phyloP scores from a whole-genome alignment of 2,797 vertebrate genomes.

The Notolepis coatsorum region DNA sequence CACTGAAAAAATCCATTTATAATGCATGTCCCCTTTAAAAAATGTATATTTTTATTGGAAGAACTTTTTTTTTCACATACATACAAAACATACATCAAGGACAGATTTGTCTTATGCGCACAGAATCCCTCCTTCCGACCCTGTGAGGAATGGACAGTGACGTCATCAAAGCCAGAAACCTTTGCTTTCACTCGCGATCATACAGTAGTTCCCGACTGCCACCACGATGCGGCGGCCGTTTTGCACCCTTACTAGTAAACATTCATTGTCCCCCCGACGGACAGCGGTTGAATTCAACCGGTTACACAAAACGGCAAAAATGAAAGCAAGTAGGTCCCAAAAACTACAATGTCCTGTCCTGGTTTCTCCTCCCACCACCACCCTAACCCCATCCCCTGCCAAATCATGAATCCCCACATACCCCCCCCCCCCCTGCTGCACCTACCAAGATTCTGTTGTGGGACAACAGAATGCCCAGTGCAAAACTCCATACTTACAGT shows the following conservation, averaged over 20 bases:
- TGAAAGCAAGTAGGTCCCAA: background rate
- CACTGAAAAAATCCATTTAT: too few species aligned
- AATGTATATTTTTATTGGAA: too few species aligned
- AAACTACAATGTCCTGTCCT: background rate
- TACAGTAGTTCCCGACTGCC: conserved; percentile 27
- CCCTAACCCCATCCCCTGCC: background rate
- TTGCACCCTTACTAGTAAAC: conserved; percentile 5
- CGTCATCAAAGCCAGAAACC: background rate
- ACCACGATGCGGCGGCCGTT: conserved; percentile 11
- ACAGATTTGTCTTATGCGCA: conserved; percentile 6
- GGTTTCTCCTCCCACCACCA: background rate
- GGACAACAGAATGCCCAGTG: too few species aligned
- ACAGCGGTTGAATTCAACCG: background rate
- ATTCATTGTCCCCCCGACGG: too few species aligned
- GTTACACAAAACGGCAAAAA: background rate
- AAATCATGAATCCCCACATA: conserved; percentile 38
- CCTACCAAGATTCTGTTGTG: too few species aligned
- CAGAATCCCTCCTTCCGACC: background rate
- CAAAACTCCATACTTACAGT: too few species aligned
- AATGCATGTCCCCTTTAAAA: too few species aligned
- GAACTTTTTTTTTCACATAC: too few species aligned
- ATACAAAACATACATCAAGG: too few species aligned
- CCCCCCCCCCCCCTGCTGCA: too few species aligned
- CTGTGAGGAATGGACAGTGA: conserved; percentile 1
- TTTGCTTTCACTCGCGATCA: conserved; percentile 5